Base-by-base conservation (phyloP, 2,888 invertebrate species). In the Lochmaea crataegi region DNA sequence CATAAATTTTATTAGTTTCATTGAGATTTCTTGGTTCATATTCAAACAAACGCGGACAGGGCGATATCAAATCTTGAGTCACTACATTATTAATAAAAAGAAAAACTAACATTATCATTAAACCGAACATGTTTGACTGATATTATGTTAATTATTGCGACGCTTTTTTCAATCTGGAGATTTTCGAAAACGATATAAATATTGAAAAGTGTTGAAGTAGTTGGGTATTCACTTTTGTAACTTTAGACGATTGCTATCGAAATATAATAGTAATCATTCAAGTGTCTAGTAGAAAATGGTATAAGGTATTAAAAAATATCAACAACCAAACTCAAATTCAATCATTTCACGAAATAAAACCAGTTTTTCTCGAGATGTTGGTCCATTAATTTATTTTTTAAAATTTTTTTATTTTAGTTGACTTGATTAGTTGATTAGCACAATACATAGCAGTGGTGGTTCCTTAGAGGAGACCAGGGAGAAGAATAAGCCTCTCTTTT, bases 1-100 rank as follows among this genome's bases (percentile, higher is more conserved):
- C 92, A 79, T 90, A 91, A 91, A 91, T 92, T 42, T 90, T 83
- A 45, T 90, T 90, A 0, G 87, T 86, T 79, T 91, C 91, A 0
- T 87, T 85, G 1, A 88, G 87, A 0, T 88, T 86, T 0, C 88
- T 87, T 73, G 90, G 89, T 75, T 85, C 85, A 82, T 91, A 92
- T 66, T 85, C 85, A 83, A 92, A 92, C 51, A 91, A 88, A 73
- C 88, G 87, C 16, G 91, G 91, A 77, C 92, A 92, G 1, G 92
- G 92, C 5, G 86, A 85, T 26, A 79, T 69, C 10, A 81, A 66
- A 51, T 80, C 71, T 71, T 79, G 79, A 56, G 65, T 56, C n/a
- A 73, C 67, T 32, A 68, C 64, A 48, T 57, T 45, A 32, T 41
- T 65, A 11, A 71, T 53, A 45, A 71, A 66, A 48, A 68, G 65